These are phyloP conservation scores for Cosmorhoe ocellata DNA, from an alignment of 2,888 invertebrate genomes.

Conservation along the genomic window DNA sequence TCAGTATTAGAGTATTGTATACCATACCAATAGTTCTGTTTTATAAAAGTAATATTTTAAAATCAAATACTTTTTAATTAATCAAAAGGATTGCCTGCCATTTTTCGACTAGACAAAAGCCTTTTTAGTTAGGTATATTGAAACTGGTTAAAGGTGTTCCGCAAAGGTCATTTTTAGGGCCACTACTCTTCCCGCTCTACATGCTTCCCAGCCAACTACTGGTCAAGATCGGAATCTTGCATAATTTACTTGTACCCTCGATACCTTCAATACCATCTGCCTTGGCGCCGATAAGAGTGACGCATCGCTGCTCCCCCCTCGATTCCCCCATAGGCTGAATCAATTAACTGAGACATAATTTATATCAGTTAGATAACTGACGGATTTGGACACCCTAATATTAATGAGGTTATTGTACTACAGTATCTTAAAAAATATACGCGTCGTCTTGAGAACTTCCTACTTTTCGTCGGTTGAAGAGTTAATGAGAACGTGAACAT, in stretches of 20 bases:
- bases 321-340: slow-evolving; percentile 48
- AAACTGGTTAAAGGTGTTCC: slow-evolving; percentile 11
- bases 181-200: slow-evolving; percentile 5
- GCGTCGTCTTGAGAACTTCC: too few species aligned
- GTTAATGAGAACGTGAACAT: too few species aligned
- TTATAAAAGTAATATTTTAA: too few species aligned
- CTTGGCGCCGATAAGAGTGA: slow-evolving; percentile 43
- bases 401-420: slow-evolving; percentile 28
- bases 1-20: too few species aligned
- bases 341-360: slow-evolving; percentile 61
- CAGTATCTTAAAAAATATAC: slow-evolving; percentile 4
- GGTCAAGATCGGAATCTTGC: slow-evolving; percentile 22
- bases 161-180: slow-evolving; percentile 18
- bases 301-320: slow-evolving; percentile 50
- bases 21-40: too few species aligned
- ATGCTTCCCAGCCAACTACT: slow-evolving; percentile 1
- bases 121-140: too few species aligned
- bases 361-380: slow-evolving; percentile 58
- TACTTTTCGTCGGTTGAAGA: too few species aligned
- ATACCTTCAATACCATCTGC: slow-evolving; percentile 29
- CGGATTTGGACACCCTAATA: slow-evolving; percentile 33
- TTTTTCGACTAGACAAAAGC: too few species aligned
- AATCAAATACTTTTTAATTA: too few species aligned
- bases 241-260: slow-evolving; percentile 22
- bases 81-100: too few species aligned